Evolutionary conservation across 1,140 invertebrate species (phyloP).

Genomic region (Aphis gossypii): DNA sequence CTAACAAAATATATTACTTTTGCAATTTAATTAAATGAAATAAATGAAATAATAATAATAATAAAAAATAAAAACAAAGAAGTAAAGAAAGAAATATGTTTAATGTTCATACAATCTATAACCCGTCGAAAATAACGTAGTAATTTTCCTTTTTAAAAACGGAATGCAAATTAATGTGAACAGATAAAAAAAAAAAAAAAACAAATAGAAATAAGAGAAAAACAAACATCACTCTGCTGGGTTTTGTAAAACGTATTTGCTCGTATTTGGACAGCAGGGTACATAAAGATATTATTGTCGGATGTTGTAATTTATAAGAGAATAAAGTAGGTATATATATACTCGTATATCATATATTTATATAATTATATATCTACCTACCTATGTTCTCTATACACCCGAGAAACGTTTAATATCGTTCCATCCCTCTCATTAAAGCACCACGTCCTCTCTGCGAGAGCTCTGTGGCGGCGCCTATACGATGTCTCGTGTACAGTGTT

Average conservation of each 20-base stretch:
- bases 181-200: not conserved
- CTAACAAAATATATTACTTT: not conserved
- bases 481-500: not conserved
- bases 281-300: not conserved
- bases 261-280: not conserved
- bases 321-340: not conserved
- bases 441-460: not conserved
- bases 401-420: conserved; percentile 1
- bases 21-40: not conserved
- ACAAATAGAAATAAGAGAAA: not conserved
- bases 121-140: not conserved
- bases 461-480: not conserved
- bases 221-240: not conserved
- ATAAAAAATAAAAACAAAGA: not conserved
- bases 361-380: not conserved
- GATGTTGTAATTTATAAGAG: not conserved
- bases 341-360: not conserved
- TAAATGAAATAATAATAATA: not conserved
- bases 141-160: not conserved
- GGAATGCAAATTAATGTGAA: not conserved
- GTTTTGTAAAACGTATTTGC: not conserved
- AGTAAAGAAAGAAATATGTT: no score
- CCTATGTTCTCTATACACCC: not conserved
- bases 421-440: not conserved
- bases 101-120: not conserved